phyloP scores from a whole-genome alignment of 2,797 vertebrate species.

The Thunnus albacares region DNA sequence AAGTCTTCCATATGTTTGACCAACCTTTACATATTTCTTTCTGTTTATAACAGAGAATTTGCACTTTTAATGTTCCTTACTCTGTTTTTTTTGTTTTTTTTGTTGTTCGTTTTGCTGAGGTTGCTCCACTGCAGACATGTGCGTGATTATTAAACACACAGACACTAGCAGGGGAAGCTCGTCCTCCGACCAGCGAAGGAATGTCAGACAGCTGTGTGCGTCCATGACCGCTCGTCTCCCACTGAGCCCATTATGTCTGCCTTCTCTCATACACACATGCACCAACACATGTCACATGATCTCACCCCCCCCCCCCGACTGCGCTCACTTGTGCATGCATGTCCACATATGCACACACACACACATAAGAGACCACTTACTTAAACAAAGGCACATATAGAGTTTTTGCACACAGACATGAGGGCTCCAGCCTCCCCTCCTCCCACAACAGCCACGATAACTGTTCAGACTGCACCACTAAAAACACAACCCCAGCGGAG shows the following conservation, averaged over 20 bases:
- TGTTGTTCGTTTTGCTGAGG: slow-evolving; percentile 57
- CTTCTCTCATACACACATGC: slow-evolving; percentile 19
- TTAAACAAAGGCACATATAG: slow-evolving; percentile 69
- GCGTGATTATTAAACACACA: slow-evolving; percentile 34
- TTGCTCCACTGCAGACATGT: slow-evolving; percentile 30
- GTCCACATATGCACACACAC: slow-evolving; percentile 35
- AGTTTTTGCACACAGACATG: slow-evolving; percentile 66
- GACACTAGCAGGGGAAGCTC: slow-evolving; percentile 23
- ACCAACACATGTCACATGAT: slow-evolving; percentile 50
- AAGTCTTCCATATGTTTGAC: slow-evolving; percentile 36
- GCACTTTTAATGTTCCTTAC: slow-evolving; percentile 74
- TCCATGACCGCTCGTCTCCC: slow-evolving; percentile 57
- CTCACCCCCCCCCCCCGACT: not conserved
- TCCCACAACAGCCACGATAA: slow-evolving; percentile 56
- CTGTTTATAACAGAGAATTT: slow-evolving; percentile 65
- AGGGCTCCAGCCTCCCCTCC: slow-evolving; percentile 63
- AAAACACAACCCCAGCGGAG: slow-evolving; percentile 60
- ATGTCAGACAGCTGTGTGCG: slow-evolving; percentile 76
- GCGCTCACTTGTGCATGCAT: slow-evolving; percentile 39
- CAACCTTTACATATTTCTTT: slow-evolving; percentile 38
- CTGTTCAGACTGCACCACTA: slow-evolving; percentile 54
- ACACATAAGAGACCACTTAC: slow-evolving; percentile 45
- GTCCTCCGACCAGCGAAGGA: slow-evolving; percentile 60
- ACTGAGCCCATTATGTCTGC: slow-evolving; percentile 57
- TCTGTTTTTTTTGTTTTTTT: slow-evolving; percentile 42